Percentiles rank a stretch among this genome's conserved stretches.
These are phyloP conservation scores for Piprites chloris DNA, from an alignment of 2,113 vertebrate genomes.

Conservation along the genomic window DNA sequence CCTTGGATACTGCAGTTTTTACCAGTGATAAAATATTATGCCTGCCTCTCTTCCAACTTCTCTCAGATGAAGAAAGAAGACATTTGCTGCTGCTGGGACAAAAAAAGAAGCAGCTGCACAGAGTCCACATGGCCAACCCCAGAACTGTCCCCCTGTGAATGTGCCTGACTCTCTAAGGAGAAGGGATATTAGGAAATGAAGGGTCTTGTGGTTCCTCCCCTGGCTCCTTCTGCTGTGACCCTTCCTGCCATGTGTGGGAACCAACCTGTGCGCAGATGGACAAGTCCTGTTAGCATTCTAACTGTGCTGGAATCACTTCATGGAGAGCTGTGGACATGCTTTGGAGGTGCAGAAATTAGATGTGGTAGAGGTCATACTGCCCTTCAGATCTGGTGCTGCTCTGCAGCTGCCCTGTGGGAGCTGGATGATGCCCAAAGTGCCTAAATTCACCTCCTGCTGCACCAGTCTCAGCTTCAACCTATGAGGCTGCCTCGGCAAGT, in stretches of 20 bases:
- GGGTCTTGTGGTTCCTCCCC: background rate
- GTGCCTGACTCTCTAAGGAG: background rate
- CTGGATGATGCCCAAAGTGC: background rate
- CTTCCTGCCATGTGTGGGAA: background rate
- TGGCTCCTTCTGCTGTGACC: background rate
- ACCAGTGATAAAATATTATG: background rate
- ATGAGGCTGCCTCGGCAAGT: background rate
- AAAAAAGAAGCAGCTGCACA: background rate
- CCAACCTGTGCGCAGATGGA: accelerated
- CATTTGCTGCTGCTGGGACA: background rate
- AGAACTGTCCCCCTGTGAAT: background rate
- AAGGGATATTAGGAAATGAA: background rate
- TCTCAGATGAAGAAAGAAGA: background rate
- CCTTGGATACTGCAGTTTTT: background rate
- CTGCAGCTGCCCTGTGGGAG: background rate
- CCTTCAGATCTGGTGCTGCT: background rate
- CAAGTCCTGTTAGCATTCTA: background rate
- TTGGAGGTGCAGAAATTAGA: background rate
- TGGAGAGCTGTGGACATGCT: background rate
- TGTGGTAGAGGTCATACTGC: background rate
- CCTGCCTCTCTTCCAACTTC: background rate
- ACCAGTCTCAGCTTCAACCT: background rate
- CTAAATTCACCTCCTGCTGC: background rate
- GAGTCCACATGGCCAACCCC: background rate
- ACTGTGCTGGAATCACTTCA: background rate